Evolutionary conservation across 2,888 invertebrate species (phyloP).

Genomic region (Dimorphilus gyrociliatus): DNA sequence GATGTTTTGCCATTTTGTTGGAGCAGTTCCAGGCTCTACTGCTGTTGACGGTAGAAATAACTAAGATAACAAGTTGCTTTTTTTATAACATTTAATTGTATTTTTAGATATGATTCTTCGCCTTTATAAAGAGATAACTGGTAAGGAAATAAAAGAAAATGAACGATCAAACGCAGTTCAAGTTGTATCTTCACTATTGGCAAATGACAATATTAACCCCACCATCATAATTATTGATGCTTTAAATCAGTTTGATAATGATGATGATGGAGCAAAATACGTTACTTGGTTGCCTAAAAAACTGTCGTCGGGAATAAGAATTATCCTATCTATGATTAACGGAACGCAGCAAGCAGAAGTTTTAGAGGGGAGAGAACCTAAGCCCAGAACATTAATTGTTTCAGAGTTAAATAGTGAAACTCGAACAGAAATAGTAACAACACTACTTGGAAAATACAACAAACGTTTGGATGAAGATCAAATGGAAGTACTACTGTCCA

Average conservation of each 20-base stretch:
- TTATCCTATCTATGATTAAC: constrained; percentile 25
- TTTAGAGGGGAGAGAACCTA: constrained; percentile 22
- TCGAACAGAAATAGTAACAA: constrained; percentile 16
- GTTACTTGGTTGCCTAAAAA: constrained; percentile 33
- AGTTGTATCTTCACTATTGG: constrained; percentile 26
- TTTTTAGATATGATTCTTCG: no score
- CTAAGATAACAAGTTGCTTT: no score
- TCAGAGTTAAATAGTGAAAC: constrained; percentile 1
- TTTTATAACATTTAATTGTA: no score
- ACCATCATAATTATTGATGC: constrained; percentile 30
- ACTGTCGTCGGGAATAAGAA: constrained; percentile 28
- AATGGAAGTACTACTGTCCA: constrained; percentile 19
- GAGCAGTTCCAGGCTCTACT: constrained; percentile 12
- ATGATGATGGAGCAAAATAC: constrained; percentile 26
- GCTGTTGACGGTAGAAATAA: no score
- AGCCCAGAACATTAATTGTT: constrained; percentile 10
- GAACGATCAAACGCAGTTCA: constrained; percentile 25
- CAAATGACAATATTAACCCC: constrained; percentile 26
- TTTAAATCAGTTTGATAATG: constrained; percentile 22
- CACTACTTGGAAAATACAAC: constrained; percentile 19
- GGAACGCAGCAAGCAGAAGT: constrained; percentile 23
- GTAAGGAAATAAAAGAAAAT: no score
- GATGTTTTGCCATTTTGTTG: constrained; percentile 15
- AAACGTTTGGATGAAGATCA: constrained; percentile 20
- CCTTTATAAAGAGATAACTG: no score